Conservation (phyloP, 2,113 vertebrate genomes). For the Notarius lentiginosus region DNA sequence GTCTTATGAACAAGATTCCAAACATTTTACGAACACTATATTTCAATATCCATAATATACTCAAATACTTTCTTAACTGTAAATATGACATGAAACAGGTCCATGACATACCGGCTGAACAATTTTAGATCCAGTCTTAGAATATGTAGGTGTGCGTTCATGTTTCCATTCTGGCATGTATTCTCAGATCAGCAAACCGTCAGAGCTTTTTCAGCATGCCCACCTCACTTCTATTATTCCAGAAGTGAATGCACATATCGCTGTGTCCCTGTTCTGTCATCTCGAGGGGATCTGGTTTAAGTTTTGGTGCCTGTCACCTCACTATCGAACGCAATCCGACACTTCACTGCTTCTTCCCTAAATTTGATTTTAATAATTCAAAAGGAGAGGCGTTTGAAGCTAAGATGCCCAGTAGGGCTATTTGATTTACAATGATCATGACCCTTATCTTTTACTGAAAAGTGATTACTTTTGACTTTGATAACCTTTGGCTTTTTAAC, state of each 20-base stretch:
- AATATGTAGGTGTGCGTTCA: not conserved
- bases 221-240: not conserved
- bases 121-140: not conserved
- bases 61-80: not conserved
- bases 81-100: no score
- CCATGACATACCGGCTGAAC: not conserved
- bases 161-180: not conserved
- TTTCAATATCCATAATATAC: not conserved
- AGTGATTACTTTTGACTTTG: slow-evolving; percentile 52
- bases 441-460: slow-evolving; percentile 6
- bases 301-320: slow-evolving; percentile 55
- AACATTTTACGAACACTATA: not conserved
- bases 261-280: slow-evolving; percentile 1
- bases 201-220: not conserved
- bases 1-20: not conserved
- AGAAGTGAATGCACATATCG: not conserved
- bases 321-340: slow-evolving; percentile 56
- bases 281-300: not conserved
- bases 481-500: slow-evolving; percentile 43
- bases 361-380: slow-evolving; percentile 83
- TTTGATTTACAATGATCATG: slow-evolving; percentile 37
- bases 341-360: slow-evolving; percentile 58
- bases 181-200: not conserved
- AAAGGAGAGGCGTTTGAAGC: slow-evolving; percentile 64
- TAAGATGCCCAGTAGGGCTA: slow-evolving; percentile 50